Evolutionary conservation across 1,140 invertebrate genomes (phyloP), one percentile per base, ranked within the genome.

Genomic region (Cataglyphis hispanica): DNA sequence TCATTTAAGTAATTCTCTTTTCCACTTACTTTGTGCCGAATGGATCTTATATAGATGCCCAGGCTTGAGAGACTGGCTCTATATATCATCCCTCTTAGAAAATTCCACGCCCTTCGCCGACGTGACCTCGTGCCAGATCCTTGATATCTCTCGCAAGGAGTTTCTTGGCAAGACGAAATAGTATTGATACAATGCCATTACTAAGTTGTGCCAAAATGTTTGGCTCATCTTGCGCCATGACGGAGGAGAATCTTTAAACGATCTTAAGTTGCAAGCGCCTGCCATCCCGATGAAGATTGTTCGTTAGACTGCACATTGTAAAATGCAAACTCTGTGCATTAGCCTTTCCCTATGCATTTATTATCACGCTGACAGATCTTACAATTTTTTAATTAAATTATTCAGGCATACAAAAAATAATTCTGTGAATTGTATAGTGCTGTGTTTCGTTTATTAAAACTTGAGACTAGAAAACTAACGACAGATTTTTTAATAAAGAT

Each of bases 41-140:
- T 89, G 84, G 88, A 89, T 89, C 85, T 89, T 89, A 84, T 61
- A 89, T 74, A 34, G 58, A 81, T 43, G 67, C 78, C 74, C 67
- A 16, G 63, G 53, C 40, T 76, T 78, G 87, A 31, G 31, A 31
- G 27, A 61, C 88, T 43, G 34, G 19, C 11, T 86, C 64, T 83
- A 86, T 87, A 89, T 70, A 86, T 89, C 88, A 86, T 89, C 80
- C 67, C 66, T 22, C 37, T 74, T 81, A 66, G 84, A 85, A 81
- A 81, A 84, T 64, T 77, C 43, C 37, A 58, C 69, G 69, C 56
- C 80, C 69, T 61, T 31, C 66, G 37, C 11, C 81, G 43, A 80
- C 75, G 13, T 80, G 78, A 70, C 53, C 53, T 74, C 67, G 67
- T 43, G 58, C 67, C 53, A 60, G 37, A 16, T 72, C 40, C 25